phyloP scores from a whole-genome alignment of 2,888 invertebrate genomes.

The Pheosia gnoma region DNA sequence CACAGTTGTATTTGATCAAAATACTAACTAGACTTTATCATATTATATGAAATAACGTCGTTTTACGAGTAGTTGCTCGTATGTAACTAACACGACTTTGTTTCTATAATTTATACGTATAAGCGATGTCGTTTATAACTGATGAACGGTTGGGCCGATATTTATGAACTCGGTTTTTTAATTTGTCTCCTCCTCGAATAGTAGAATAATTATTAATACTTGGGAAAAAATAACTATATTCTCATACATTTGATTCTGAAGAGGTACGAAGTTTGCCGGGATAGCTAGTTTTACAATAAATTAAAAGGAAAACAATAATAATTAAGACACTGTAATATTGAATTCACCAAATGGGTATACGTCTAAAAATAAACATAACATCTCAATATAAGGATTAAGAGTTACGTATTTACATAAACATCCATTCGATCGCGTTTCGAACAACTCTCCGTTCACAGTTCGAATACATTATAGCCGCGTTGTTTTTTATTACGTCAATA shows the following conservation, averaged over 20 bases:
- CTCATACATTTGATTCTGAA: no score
- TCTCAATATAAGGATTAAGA: slow-evolving; percentile 67
- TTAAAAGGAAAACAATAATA: neutral
- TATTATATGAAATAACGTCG: no score
- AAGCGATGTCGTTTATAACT: no score
- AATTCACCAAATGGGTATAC: slow-evolving; percentile 54
- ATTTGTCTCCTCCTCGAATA: no score
- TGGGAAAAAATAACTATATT: no score
- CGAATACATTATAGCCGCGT: slow-evolving; percentile 71
- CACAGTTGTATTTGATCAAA: neutral
- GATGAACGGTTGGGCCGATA: no score
- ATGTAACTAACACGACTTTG: no score
- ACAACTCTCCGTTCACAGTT: slow-evolving; percentile 66
- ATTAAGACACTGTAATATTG: slow-evolving; percentile 56
- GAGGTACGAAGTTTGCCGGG: no score
- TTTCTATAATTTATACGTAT: no score
- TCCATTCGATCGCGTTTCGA: slow-evolving; percentile 63
- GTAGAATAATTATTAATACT: no score
- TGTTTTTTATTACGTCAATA: slow-evolving; percentile 75
- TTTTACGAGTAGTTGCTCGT: no score
- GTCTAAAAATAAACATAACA: slow-evolving; percentile 63
- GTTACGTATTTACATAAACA: slow-evolving; percentile 76
- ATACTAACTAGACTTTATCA: neutral
- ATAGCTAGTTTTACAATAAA: neutral
- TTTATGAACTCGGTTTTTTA: no score